Conservation (phyloP, 64 coral and sea anemone species). For the Astreopora myriophthalma region DNA sequence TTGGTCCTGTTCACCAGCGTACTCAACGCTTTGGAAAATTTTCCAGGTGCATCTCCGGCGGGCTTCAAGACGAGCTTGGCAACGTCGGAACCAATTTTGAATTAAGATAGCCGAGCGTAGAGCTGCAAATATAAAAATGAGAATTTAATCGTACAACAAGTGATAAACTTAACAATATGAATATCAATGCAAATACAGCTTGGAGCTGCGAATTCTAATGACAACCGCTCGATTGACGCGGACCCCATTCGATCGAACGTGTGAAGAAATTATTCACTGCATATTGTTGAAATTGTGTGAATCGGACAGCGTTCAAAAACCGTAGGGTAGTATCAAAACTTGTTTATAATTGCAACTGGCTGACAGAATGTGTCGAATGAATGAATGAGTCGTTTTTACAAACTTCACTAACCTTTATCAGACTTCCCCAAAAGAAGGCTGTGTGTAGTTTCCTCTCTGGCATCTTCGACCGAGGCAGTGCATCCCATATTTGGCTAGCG, state of each 20-base stretch:
- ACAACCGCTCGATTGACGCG: too few species aligned
- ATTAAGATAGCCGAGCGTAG: slow-evolving; percentile 92
- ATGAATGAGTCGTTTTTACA: too few species aligned
- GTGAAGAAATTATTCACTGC: too few species aligned
- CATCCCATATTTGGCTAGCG: slow-evolving; percentile 70
- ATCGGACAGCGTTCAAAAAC: background rate
- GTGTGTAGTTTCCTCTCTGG: background rate
- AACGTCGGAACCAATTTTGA: slow-evolving; percentile 94
- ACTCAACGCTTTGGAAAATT: slow-evolving; percentile 97
- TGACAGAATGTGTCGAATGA: background rate
- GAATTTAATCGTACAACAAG: background rate
- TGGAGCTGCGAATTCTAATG: too few species aligned
- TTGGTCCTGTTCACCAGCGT: slow-evolving; percentile 96
- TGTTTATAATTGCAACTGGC: background rate
- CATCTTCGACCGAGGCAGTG: slow-evolving; percentile 61
- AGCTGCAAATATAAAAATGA: slow-evolving; percentile 52
- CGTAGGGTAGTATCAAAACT: background rate
- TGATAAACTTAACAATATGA: background rate
- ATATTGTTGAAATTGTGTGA: background rate
- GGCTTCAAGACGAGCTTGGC: slow-evolving; percentile 88
- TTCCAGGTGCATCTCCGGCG: slow-evolving; percentile 95
- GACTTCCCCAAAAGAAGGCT: slow-evolving; percentile 49
- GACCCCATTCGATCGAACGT: too few species aligned
- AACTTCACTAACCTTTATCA: slow-evolving; percentile 67
- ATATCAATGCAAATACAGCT: background rate